A percentile compares a stretch with the other conserved stretches of the same genome.
phyloP scores from a whole-genome alignment of 2,888 invertebrate genomes.

The Philaethria dido region DNA sequence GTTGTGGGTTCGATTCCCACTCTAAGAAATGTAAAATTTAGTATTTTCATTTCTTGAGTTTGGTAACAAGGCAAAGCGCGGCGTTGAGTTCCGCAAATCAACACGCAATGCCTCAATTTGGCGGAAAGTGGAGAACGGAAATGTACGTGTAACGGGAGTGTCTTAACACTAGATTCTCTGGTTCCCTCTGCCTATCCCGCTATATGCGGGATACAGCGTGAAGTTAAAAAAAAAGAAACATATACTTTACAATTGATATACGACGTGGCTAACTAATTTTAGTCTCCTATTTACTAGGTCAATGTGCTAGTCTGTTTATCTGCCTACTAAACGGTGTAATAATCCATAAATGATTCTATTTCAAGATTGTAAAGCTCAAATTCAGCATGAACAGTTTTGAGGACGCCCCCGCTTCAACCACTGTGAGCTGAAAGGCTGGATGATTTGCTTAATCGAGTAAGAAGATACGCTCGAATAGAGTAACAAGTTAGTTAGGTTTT shows the following conservation, averaged over 20 bases:
- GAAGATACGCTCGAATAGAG: constrained; percentile 18
- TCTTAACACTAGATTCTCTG: no score
- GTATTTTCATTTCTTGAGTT: no score
- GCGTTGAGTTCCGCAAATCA: no score
- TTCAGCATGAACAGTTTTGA: constrained; percentile 13
- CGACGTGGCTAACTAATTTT: not conserved
- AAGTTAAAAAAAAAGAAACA: no score
- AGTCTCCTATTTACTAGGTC: not conserved
- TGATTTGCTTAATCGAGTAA: constrained; percentile 26
- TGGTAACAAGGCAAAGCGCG: no score
- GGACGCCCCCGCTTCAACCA: constrained; percentile 2
- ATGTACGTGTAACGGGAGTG: no score
- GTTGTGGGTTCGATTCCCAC: no score
- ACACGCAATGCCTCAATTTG: no score
- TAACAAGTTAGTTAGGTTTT: constrained; percentile 9
- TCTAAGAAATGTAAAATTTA: no score
- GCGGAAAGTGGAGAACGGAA: no score
- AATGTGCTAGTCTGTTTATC: not conserved
- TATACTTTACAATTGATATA: not conserved
- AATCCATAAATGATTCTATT: constrained; percentile 23
- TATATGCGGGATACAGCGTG: no score
- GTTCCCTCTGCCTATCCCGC: no score
- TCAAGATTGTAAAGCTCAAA: constrained; percentile 29
- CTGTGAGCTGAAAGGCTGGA: not conserved
- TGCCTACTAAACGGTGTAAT: not conserved